Percentiles rank a stretch among this genome's conserved stretches.
Evolutionary conservation across 2,113 vertebrate genomes (phyloP).

Genomic region (Suncus etruscus): DNA sequence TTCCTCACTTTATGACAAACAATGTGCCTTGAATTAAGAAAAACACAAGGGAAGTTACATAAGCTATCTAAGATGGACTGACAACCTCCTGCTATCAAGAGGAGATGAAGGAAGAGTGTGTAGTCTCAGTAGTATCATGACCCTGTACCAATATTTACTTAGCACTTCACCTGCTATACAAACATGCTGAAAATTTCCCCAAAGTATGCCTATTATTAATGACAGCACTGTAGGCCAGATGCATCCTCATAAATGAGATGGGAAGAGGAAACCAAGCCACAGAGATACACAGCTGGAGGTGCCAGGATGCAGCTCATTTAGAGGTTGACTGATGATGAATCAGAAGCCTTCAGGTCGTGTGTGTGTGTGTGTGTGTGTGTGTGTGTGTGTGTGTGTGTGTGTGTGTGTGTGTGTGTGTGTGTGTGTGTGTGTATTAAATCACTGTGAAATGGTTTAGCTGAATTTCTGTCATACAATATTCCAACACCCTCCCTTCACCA

Average conservation of each 20-base stretch:
- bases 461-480: too few relatives aligned
- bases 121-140: background rate
- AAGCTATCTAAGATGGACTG: slow-evolving; percentile 21
- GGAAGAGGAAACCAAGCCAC: background rate
- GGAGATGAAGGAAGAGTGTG: slow-evolving; percentile 24
- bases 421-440: too few relatives aligned
- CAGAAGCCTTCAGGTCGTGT: background rate
- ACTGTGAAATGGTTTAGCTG: too few relatives aligned
- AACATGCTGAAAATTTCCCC: slow-evolving; percentile 32
- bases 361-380: too few relatives aligned
- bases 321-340: background rate
- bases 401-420: too few relatives aligned
- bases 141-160: slow-evolving; percentile 20
- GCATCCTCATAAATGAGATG: background rate
- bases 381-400: too few relatives aligned
- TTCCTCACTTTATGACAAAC: background rate
- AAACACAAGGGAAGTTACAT: slow-evolving; percentile 33
- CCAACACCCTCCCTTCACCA: too few relatives aligned
- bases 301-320: background rate
- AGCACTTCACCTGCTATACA: slow-evolving; percentile 14
- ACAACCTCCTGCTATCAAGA: background rate
- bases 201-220: background rate
- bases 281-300: background rate
- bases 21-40: slow-evolving; percentile 2
- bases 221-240: background rate